phyloP scores from a whole-genome alignment of 2,797 vertebrate genomes.

The Crocidura indochinensis region DNA sequence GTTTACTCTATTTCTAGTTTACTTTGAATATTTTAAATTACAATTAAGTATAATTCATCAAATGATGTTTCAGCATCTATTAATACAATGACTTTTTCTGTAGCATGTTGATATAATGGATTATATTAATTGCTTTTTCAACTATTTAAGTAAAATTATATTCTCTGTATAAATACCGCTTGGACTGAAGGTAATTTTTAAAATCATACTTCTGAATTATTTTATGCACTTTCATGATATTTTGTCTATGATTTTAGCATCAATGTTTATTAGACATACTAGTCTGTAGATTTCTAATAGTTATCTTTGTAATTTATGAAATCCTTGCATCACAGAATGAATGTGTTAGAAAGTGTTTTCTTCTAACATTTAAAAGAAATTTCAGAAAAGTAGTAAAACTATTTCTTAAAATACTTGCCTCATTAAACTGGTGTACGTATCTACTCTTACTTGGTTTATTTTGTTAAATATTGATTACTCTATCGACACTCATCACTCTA shows the following conservation, averaged over 20 bases:
- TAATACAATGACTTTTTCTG: background rate
- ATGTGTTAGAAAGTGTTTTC: background rate
- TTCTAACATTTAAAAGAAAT: background rate
- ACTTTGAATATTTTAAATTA: background rate
- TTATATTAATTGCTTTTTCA: no score
- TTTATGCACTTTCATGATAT: no score
- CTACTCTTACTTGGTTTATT: background rate
- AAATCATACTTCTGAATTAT: background rate
- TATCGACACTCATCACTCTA: no score
- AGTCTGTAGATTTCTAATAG: background rate
- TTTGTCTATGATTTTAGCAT: no score
- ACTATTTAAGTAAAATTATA: background rate
- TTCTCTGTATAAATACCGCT: background rate
- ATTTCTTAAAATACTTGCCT: background rate
- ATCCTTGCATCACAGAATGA: background rate
- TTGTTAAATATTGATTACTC: no score
- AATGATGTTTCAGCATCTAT: background rate
- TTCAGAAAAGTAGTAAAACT: background rate
- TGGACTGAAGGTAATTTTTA: background rate
- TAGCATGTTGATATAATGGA: no score
- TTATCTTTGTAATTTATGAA: background rate
- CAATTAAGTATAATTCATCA: no score
- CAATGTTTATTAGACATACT: no score
- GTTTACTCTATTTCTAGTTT: background rate
- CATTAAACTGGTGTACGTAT: background rate